A percentile compares a stretch with the other conserved stretches of the same genome.
These are phyloP conservation scores for Lutraria lutraria DNA, from an alignment of 2,888 invertebrate species.

Conservation along the genomic window DNA sequence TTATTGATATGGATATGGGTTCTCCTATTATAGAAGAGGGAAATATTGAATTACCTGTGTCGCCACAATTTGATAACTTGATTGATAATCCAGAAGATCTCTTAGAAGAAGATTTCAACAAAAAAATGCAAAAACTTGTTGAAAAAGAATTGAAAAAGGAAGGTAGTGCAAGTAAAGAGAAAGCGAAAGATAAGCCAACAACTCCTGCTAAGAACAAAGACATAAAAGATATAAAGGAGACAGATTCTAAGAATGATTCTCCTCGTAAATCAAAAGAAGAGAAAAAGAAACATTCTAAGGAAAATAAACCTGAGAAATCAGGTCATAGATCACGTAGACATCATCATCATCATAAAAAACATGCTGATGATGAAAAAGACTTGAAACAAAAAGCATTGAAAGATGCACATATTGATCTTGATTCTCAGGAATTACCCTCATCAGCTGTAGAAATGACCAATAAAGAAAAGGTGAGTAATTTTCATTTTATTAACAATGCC, in stretches of 20 bases:
- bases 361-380: constrained; percentile 50
- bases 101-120: constrained; percentile 63
- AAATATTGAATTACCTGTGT: constrained; percentile 80
- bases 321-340: constrained; percentile 52
- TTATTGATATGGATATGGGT: constrained; percentile 91
- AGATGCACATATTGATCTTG: constrained; percentile 73
- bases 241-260: constrained; percentile 58
- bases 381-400: constrained; percentile 72
- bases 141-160: constrained; percentile 49
- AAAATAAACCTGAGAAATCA: constrained; percentile 44
- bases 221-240: constrained; percentile 42
- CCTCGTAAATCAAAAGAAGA: constrained; percentile 53
- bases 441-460: constrained; percentile 85
- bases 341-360: constrained; percentile 30
- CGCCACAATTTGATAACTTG: constrained; percentile 72
- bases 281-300: constrained; percentile 47
- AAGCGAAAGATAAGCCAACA: constrained; percentile 44
- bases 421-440: constrained; percentile 80
- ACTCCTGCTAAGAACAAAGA: constrained; percentile 53
- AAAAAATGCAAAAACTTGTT: constrained; percentile 56
- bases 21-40: constrained; percentile 83
- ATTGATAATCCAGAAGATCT: constrained; percentile 69
- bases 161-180: constrained; percentile 24
- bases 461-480: constrained; percentile 81
- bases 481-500: neutral